A percentile compares a stretch with the other conserved stretches of the same genome.
Evolutionary conservation across 2,888 invertebrate genomes (phyloP).

Genomic region (Exephanes ischioxanthus): DNA sequence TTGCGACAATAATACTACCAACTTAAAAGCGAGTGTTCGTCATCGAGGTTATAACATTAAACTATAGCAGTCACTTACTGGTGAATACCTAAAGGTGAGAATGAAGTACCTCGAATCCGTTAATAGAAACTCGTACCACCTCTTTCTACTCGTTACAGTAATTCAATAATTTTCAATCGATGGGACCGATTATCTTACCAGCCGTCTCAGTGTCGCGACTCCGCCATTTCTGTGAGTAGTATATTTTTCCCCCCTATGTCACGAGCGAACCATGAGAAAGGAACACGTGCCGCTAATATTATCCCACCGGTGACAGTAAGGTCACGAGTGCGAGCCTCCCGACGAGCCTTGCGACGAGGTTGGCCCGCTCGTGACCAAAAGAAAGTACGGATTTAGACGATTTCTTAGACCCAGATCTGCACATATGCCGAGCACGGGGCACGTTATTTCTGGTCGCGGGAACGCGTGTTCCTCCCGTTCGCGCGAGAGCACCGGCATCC

Average conservation of each 20-base stretch:
- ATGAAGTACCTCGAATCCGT: background rate
- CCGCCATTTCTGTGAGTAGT: background rate
- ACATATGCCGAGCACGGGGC: slow-evolving; percentile 53
- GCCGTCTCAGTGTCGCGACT: background rate
- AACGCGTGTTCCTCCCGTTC: slow-evolving; percentile 11
- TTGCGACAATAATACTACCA: too few species aligned
- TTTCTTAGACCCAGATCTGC: slow-evolving; percentile 68
- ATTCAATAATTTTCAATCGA: background rate
- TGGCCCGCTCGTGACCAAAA: slow-evolving; percentile 25
- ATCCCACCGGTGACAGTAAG: slow-evolving; percentile 40
- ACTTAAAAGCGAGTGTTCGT: background rate
- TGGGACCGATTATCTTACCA: background rate
- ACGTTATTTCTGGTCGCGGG: slow-evolving; percentile 60
- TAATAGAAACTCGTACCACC: background rate
- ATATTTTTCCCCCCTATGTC: background rate
- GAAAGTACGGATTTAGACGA: slow-evolving; percentile 61
- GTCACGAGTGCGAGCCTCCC: slow-evolving; percentile 37
- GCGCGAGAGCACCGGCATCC: slow-evolving; percentile 55
- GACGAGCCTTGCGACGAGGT: background rate
- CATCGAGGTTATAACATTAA: background rate
- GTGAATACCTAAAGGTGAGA: background rate
- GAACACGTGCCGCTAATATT: slow-evolving; percentile 50
- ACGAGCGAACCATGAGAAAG: background rate
- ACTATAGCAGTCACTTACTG: background rate
- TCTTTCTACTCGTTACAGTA: too few species aligned